phyloP scores from a whole-genome alignment of 2,888 invertebrate genomes.

The Pyralis farinalis region DNA sequence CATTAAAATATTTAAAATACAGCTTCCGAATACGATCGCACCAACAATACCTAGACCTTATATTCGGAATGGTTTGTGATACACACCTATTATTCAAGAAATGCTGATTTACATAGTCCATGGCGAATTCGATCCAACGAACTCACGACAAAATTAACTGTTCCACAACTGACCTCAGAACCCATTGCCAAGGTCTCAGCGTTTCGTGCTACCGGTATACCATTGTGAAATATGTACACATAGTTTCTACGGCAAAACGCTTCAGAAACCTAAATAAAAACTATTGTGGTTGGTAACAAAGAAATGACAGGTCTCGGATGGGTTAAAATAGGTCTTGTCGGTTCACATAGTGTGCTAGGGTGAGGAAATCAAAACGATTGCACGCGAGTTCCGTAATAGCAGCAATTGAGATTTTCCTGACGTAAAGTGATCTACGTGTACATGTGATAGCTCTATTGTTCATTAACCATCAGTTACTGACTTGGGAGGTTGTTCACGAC shows the following conservation, averaged over 20 bases:
- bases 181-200: not conserved
- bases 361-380: slow-evolving; percentile 44
- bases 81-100: too few relatives aligned
- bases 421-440: slow-evolving; percentile 3
- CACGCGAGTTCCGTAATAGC: slow-evolving; percentile 18
- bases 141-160: too few relatives aligned
- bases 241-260: slow-evolving; percentile 31
- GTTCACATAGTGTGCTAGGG: slow-evolving; percentile 34
- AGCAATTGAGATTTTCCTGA: slow-evolving; percentile 5
- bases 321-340: slow-evolving; percentile 34
- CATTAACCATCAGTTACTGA: not conserved
- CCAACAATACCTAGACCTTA: too few relatives aligned
- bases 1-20: too few relatives aligned
- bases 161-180: slow-evolving; percentile 30
- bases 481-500: too few relatives aligned
- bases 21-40: too few relatives aligned
- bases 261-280: slow-evolving; percentile 44
- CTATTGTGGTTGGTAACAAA: slow-evolving; percentile 59
- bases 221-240: slow-evolving; percentile 23
- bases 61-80: too few relatives aligned
- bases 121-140: too few relatives aligned
- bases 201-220: slow-evolving; percentile 11
- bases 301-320: slow-evolving; percentile 53
- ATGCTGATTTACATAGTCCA: too few relatives aligned
- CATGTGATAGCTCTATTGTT: slow-evolving; percentile 6